Base-by-base conservation (phyloP, 2,797 vertebrate species). In the Enteromius mattozi region DNA sequence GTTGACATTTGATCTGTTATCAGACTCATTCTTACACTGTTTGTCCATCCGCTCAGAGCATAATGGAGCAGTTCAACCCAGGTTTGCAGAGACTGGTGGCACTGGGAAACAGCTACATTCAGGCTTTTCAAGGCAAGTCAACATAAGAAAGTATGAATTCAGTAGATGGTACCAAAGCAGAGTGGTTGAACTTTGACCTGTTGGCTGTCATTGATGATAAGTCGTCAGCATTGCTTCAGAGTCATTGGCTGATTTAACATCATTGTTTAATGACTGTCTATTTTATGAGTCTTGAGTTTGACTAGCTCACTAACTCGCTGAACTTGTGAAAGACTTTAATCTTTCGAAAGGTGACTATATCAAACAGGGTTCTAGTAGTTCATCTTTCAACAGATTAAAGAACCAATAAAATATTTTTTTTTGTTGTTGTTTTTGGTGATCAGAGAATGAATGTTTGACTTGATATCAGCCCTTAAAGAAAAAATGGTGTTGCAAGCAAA, bases 1-100 rank as follows among this genome's bases (percentile, higher is more conserved):
- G 54, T 35, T 63, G 69, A 61, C 16, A 49, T 35, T 16, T 56
- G 63, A 77, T 42, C 5, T 16, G 59, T 69, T 17, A 35, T 65
- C 6, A 0, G 19, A 37, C 37, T 85, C 19, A 79, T 56, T 89
- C 40, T 86, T 21, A 86, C 16, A 74, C 70, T 80, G 19, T 80
- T 1, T 88, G 72, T 90, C 27, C 87, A 61, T 88, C 17, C 21
- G n/a, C 82, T 82, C 92, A 99, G 98, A 97, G 88, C 86, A 95
- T 99, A 88, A 92, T 96, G 94, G 96, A 98, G 51, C 96, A 97
- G 87, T 97, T 99, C 92, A 99, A 98, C 89, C 98, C 98, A 0
- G 94, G 96, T 9, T 91, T 99, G 78, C 96, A 97, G 92, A 97
- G 96, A 82, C 94, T 99, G 89, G 96, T 96, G 42, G 95, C 95